Conservation (phyloP, 2,888 invertebrate species). For the Diachrysia chrysitis region DNA sequence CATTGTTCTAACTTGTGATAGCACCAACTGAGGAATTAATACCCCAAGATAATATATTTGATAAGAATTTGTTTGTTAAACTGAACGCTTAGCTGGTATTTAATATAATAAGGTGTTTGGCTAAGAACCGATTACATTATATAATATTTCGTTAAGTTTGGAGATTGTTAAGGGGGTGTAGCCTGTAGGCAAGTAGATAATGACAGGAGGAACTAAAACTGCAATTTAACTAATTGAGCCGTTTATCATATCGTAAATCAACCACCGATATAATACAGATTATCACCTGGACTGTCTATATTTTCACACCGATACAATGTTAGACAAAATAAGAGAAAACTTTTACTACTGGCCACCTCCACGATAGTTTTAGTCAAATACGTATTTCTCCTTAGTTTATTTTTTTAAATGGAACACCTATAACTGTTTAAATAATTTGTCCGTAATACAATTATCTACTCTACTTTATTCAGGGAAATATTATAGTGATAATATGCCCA, state of each 20-base stretch:
- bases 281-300: background rate
- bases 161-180: background rate
- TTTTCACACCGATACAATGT: background rate
- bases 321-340: background rate
- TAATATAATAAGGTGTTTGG: background rate
- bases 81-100: background rate
- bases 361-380: background rate
- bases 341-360: background rate
- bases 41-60: conserved; percentile 54
- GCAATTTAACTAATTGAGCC: background rate
- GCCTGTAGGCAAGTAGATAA: background rate
- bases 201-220: background rate
- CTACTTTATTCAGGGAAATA: no score
- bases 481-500: no score
- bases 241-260: background rate
- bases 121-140: background rate
- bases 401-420: no score
- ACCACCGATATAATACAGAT: background rate
- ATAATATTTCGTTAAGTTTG: background rate
- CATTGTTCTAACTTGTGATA: conserved; percentile 33
- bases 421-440: no score
- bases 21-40: conserved; percentile 49
- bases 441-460: no score
- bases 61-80: conserved; percentile 53
- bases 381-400: no score